These are phyloP conservation scores for Nettapus auritus DNA, from an alignment of 2,113 vertebrate genomes.

Conservation along the genomic window DNA sequence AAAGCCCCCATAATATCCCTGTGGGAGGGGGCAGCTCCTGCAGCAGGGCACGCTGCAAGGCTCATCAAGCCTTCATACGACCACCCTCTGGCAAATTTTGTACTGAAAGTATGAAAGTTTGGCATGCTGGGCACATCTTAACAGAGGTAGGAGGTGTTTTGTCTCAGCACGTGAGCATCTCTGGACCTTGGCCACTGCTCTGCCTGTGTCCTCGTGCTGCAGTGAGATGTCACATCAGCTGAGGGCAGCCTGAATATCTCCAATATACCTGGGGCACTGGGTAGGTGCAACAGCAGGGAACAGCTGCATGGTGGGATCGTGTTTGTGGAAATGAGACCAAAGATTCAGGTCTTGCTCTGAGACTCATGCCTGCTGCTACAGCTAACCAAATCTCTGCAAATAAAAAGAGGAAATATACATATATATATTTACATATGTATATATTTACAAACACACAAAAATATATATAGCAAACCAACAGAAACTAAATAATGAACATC, in stretches of 20 bases:
- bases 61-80: background rate
- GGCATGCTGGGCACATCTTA: background rate
- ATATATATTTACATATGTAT: too few species aligned
- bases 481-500: background rate
- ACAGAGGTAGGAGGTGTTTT: background rate
- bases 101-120: background rate
- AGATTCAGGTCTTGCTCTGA: background rate
- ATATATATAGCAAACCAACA: background rate
- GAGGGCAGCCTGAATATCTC: too few species aligned
- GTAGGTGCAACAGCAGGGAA: background rate
- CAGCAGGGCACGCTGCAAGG: background rate
- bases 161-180: rapidly evolving
- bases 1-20: background rate
- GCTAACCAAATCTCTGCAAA: background rate
- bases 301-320: background rate
- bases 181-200: background rate
- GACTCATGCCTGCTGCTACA: background rate
- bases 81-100: rapidly evolving
- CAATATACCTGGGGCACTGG: background rate
- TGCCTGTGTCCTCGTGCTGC: rapidly evolving
- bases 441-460: background rate
- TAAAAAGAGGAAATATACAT: background rate
- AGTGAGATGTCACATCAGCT: rapidly evolving
- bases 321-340: background rate
- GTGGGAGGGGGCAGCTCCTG: background rate